Evolutionary conservation across 2,797 vertebrate genomes (phyloP).

Genomic region (Rhinophrynus dorsalis): DNA sequence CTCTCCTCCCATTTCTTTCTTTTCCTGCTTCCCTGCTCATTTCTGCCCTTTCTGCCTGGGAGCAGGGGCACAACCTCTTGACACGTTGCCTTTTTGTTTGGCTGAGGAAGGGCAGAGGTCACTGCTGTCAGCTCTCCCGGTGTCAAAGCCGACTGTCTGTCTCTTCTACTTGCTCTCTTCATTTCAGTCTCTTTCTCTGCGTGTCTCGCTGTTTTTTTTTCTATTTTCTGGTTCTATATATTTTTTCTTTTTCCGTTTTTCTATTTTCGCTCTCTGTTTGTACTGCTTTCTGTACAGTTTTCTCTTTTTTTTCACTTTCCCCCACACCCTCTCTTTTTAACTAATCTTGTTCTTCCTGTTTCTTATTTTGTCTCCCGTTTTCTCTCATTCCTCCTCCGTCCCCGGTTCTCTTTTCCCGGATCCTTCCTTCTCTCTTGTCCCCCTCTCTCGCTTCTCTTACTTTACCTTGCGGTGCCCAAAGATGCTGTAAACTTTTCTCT

Average conservation of each 20-base stretch:
- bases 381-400: background rate
- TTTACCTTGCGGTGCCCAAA: background rate
- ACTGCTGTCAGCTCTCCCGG: slow-evolving; percentile 32
- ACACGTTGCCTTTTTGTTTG: slow-evolving; percentile 40
- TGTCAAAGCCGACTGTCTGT: background rate
- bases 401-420: background rate
- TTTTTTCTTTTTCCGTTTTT: background rate
- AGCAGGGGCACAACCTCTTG: slow-evolving; percentile 12
- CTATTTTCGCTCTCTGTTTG: background rate
- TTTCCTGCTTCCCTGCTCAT: slow-evolving; percentile 10
- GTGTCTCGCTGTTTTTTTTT: background rate
- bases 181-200: background rate
- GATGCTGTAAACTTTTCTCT: background rate
- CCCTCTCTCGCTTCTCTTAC: background rate
- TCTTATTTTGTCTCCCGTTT: background rate
- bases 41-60: background rate
- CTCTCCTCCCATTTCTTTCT: background rate
- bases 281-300: background rate
- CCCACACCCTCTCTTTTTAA: too few relatives aligned
- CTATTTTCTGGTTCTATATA: background rate
- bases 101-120: slow-evolving; percentile 47
- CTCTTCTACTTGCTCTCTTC: background rate
- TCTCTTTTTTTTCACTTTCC: background rate
- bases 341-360: background rate
- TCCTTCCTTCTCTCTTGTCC: background rate